phyloP scores from a whole-genome alignment of 2,113 vertebrate species.

The Dendropsophus ebraccatus region DNA sequence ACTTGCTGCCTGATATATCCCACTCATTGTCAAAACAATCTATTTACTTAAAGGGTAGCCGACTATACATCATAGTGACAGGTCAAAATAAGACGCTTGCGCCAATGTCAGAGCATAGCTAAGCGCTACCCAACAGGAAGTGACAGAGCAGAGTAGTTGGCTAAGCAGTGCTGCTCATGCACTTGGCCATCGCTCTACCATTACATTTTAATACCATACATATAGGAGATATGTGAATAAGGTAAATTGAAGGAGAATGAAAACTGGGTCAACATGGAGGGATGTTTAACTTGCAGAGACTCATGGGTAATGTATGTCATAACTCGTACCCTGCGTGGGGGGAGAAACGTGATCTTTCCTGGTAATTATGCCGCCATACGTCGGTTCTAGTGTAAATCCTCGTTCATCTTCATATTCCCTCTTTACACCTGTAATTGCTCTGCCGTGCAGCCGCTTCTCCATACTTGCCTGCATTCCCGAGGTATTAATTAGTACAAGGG shows the following conservation, averaged over 20 bases:
- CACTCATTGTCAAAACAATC: too few relatives aligned
- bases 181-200: background rate
- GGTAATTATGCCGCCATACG: constrained; percentile 7
- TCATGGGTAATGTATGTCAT: background rate
- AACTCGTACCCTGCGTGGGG: background rate
- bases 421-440: constrained; percentile 30
- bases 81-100: too few relatives aligned
- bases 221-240: background rate
- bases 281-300: background rate
- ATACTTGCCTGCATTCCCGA: background rate
- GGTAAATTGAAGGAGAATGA: background rate
- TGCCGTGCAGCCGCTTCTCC: background rate
- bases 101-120: too few relatives aligned
- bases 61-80: too few relatives aligned
- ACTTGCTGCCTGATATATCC: too few relatives aligned
- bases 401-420: constrained; percentile 22
- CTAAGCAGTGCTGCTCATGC: too few relatives aligned
- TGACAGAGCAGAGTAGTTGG: too few relatives aligned
- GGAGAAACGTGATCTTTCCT: background rate
- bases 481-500: background rate
- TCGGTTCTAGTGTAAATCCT: background rate
- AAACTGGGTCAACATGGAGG: background rate
- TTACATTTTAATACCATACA: background rate
- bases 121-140: too few relatives aligned
- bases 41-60: too few relatives aligned